Conservation (phyloP, 2,888 invertebrate species). For the Lycocerus yunnanus region DNA sequence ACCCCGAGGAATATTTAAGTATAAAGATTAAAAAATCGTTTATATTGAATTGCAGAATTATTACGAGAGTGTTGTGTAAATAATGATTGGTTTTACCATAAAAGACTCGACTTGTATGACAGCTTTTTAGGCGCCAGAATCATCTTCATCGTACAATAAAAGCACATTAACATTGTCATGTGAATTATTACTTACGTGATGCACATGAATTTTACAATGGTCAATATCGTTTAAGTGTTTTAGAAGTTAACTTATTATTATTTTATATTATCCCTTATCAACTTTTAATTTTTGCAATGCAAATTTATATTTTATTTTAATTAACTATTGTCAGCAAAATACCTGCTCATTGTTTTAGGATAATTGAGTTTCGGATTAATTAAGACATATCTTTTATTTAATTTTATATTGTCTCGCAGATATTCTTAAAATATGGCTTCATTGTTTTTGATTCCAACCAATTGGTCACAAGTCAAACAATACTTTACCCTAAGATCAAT, state of each 20-base stretch:
- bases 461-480: constrained; percentile 31
- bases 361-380: constrained; percentile 22
- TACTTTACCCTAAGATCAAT: constrained; percentile 36
- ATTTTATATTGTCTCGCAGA: constrained; percentile 24
- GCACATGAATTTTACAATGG: constrained; percentile 6
- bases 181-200: constrained; percentile 6
- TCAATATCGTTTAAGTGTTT: constrained; percentile 5
- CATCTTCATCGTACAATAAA: constrained; percentile 44
- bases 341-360: constrained; percentile 19
- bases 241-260: neutral
- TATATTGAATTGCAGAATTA: constrained; percentile 23
- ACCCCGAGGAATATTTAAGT: neutral
- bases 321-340: constrained; percentile 19
- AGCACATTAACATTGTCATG: constrained; percentile 13
- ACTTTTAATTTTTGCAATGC: constrained; percentile 7
- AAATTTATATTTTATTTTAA: constrained; percentile 19
- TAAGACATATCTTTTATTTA: constrained; percentile 13
- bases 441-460: constrained; percentile 28
- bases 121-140: constrained; percentile 46
- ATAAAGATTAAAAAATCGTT: neutral
- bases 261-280: constrained; percentile 3
- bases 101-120: constrained; percentile 41
- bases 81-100: constrained; percentile 42
- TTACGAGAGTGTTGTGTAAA: constrained; percentile 37
- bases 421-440: constrained; percentile 28